These are phyloP conservation scores for Bovichtus diacanthus DNA, from an alignment of 2,797 vertebrate species.

Conservation along the genomic window DNA sequence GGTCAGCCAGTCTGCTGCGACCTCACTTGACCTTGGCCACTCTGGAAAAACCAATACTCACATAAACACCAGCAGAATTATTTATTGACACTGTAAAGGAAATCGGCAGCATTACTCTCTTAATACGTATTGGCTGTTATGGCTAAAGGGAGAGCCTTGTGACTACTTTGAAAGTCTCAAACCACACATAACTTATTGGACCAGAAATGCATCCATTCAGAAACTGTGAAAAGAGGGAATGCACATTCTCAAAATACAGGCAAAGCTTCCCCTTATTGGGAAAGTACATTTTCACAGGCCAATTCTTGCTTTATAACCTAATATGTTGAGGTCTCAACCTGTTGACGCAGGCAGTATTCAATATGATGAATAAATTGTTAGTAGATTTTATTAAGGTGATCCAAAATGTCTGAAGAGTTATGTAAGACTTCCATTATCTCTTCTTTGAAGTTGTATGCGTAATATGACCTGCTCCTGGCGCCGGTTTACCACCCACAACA, in stretches of 20 bases:
- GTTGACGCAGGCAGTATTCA: slow-evolving; percentile 25
- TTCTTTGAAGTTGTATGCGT: slow-evolving; percentile 64
- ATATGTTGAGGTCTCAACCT: slow-evolving; percentile 22
- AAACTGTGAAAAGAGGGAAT: slow-evolving; percentile 42
- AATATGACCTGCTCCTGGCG: slow-evolving; percentile 55
- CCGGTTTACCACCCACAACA: slow-evolving; percentile 58
- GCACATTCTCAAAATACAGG: slow-evolving; percentile 37
- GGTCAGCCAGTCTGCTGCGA: slow-evolving; percentile 37
- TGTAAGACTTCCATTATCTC: slow-evolving; percentile 55
- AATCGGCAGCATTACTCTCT: slow-evolving; percentile 27
- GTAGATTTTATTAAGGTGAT: slow-evolving; percentile 50
- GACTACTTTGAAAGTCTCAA: slow-evolving; percentile 54
- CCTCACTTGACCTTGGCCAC: slow-evolving; percentile 47
- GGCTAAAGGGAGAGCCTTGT: slow-evolving; percentile 39
- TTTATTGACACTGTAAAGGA: slow-evolving; percentile 52
- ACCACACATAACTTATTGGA: slow-evolving; percentile 48
- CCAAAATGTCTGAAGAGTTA: slow-evolving; percentile 45
- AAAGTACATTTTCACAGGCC: slow-evolving; percentile 31
- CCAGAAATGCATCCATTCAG: slow-evolving; percentile 53
- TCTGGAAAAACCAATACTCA: slow-evolving; percentile 40
- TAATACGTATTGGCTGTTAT: slow-evolving; percentile 45
- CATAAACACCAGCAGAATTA: slow-evolving; percentile 48
- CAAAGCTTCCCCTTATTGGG: slow-evolving; percentile 47
- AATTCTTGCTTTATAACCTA: slow-evolving; percentile 23
- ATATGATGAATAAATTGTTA: slow-evolving; percentile 44